Evolutionary conservation across 2,888 invertebrate genomes (phyloP).

Genomic region (Reticulitermes lucifugus): DNA sequence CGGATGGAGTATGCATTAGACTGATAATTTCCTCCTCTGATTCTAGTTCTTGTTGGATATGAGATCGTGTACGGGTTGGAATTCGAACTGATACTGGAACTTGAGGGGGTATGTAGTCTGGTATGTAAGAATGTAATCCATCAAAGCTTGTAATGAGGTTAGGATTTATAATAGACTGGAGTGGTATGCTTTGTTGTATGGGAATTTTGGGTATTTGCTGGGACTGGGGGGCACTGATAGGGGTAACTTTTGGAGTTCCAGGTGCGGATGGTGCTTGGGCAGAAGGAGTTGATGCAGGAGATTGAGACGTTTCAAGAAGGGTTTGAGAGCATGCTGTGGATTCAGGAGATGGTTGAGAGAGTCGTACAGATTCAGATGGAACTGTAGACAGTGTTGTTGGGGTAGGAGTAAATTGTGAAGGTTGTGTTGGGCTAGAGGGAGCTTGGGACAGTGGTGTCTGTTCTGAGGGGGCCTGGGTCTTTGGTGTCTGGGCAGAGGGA

Average conservation of each 20-base stretch:
- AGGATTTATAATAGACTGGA: conserved; percentile 1
- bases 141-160: conserved; percentile 35
- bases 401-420: background rate
- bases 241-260: background rate
- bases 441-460: background rate
- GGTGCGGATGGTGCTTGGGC: background rate
- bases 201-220: conserved; percentile 12
- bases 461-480: background rate
- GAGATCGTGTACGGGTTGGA: conserved; percentile 40
- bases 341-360: background rate
- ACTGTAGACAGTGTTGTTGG: background rate
- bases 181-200: background rate
- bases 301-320: background rate
- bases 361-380: background rate
- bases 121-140: conserved; percentile 47
- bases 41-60: conserved; percentile 45
- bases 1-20: conserved; percentile 37
- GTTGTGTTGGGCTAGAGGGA: background rate
- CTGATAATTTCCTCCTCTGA: conserved; percentile 51
- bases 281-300: background rate
- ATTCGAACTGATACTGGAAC: conserved; percentile 38
- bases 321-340: background rate
- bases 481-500: background rate
- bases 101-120: conserved; percentile 43
- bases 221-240: background rate